Conservation (phyloP, 2,113 vertebrate species). For the Rhabdornis inornatus region DNA sequence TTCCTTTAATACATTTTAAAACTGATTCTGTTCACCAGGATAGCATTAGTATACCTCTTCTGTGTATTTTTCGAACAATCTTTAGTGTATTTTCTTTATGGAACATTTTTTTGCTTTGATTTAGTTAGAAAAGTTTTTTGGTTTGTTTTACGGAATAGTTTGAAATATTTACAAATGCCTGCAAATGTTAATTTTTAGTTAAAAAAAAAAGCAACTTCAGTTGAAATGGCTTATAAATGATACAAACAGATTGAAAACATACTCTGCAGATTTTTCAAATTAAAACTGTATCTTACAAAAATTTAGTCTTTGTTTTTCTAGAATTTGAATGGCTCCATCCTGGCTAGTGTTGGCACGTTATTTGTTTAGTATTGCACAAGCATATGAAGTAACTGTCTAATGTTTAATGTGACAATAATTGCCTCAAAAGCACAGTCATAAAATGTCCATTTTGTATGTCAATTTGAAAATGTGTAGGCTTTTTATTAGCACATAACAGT, state of each 20-base stretch:
- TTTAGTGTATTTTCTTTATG: not conserved
- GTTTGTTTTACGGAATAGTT: not conserved
- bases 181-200: not conserved
- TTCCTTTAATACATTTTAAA: not conserved
- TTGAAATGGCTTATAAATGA: not conserved
- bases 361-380: not conserved
- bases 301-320: not conserved
- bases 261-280: conserved; percentile 1
- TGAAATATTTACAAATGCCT: not conserved
- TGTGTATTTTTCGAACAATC: not conserved
- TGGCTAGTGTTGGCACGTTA: not conserved
- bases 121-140: not conserved
- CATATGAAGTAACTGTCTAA: not conserved
- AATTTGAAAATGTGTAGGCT: not conserved
- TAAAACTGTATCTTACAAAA: not conserved
- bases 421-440: not conserved
- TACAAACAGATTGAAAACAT: not conserved
- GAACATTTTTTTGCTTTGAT: not conserved
- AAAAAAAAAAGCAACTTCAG: not conserved
- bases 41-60: not conserved
- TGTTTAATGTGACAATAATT: not conserved
- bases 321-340: not conserved
- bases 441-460: not conserved
- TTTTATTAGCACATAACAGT: not conserved
- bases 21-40: not conserved